Conservation (phyloP, 1,140 invertebrate species). For the Homarus americanus region DNA sequence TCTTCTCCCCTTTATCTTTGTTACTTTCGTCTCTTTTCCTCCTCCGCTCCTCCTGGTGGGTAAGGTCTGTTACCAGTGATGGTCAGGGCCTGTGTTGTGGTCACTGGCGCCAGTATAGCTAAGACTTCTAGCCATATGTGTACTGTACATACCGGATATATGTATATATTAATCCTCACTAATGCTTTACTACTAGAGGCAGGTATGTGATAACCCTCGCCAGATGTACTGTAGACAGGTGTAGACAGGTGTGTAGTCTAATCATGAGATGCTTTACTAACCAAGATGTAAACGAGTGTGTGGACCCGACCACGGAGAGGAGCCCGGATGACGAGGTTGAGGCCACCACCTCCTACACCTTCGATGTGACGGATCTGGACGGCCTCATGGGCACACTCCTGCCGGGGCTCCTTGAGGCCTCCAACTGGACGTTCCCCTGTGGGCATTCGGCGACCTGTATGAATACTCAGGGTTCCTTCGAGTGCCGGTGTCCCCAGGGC, state of each 20-base stretch:
- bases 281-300: constrained; percentile 76
- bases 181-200: constrained; percentile 38
- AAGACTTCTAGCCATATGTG: no score
- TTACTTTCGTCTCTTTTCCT: no score
- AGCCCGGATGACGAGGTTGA: constrained; percentile 23
- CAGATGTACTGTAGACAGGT: not conserved
- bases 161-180: constrained; percentile 23
- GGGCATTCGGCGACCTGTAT: constrained; percentile 91
- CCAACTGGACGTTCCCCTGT: constrained; percentile 81
- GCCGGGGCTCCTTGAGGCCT: constrained; percentile 85
- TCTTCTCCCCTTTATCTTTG: no score
- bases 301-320: constrained; percentile 43
- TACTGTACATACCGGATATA: constrained; percentile 22
- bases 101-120: no score
- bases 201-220: constrained; percentile 5
- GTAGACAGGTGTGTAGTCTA: constrained; percentile 13
- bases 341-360: constrained; percentile 24
- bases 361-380: constrained; percentile 12
- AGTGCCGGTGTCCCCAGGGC: constrained; percentile 87
- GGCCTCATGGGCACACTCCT: constrained; percentile 81
- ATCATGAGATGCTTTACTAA: constrained; percentile 51
- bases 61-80: no score
- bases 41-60: no score
- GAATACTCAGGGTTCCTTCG: constrained; percentile 87
- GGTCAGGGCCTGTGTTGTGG: no score